Conservation (phyloP, 2,888 invertebrate species). For the Rhabditoides inermis region DNA sequence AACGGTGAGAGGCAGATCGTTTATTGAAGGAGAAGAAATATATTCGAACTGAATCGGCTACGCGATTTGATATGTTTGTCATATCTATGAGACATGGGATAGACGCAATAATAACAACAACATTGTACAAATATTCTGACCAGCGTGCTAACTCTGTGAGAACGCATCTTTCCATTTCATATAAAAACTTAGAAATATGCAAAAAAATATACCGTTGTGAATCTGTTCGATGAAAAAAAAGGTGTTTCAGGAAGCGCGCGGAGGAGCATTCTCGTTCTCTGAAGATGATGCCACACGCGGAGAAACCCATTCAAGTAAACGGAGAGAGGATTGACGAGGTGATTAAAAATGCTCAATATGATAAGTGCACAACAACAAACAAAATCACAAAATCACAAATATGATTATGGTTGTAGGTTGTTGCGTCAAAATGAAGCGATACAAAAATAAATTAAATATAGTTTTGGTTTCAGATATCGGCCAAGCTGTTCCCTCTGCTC, state of each 20-base stretch:
- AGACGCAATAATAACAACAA: too few relatives aligned
- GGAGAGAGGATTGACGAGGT: slow-evolving; percentile 51
- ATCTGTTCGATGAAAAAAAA: too few relatives aligned
- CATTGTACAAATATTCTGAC: too few relatives aligned
- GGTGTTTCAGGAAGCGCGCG: slow-evolving; percentile 6
- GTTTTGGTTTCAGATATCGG: slow-evolving; percentile 39
- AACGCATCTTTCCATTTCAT: too few relatives aligned
- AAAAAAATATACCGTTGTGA: too few relatives aligned
- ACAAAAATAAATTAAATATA: background rate
- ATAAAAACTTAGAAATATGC: too few relatives aligned
- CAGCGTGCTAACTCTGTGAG: too few relatives aligned
- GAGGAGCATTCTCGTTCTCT: slow-evolving; percentile 9
- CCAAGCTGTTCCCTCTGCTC: slow-evolving; percentile 47
- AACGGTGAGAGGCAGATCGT: too few relatives aligned
- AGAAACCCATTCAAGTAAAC: slow-evolving; percentile 31
- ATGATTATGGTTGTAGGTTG: background rate
- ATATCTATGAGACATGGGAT: too few relatives aligned
- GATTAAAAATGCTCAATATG: slow-evolving; percentile 1
- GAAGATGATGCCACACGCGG: slow-evolving; percentile 20
- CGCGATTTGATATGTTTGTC: too few relatives aligned
- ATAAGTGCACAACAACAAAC: background rate
- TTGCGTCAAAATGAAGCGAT: background rate
- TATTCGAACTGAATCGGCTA: too few relatives aligned
- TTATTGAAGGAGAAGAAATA: too few relatives aligned
- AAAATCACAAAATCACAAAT: background rate